Conservation (phyloP, 2,797 vertebrate species). For the Epinephelus malabaricus region DNA sequence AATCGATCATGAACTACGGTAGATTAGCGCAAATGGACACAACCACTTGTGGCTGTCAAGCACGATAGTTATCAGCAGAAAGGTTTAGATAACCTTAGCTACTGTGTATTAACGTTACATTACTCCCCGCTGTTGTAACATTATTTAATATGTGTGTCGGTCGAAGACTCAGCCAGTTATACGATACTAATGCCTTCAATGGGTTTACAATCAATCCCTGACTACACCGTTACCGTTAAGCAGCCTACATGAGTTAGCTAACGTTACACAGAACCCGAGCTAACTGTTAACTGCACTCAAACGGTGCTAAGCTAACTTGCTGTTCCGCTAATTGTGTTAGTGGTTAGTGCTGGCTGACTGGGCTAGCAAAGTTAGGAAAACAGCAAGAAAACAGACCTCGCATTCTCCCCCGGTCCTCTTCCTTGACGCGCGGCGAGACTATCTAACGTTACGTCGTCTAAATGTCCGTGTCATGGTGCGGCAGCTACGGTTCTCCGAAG, state of each 20-base stretch:
- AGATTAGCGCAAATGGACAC: constrained; percentile 24
- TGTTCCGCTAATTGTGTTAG: constrained; percentile 34
- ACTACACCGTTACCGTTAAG: constrained; percentile 35
- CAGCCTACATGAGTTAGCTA: constrained; percentile 31
- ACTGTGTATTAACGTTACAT: neutral
- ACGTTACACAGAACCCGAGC: neutral
- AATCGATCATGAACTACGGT: constrained; percentile 5
- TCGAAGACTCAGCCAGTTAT: constrained; percentile 3
- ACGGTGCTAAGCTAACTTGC: constrained; percentile 62
- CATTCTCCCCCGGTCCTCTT: constrained; percentile 54
- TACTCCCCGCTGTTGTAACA: constrained; percentile 11
- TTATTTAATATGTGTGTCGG: neutral
- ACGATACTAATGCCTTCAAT: constrained; percentile 1
- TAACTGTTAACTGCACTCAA: constrained; percentile 10
- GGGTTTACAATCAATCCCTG: constrained; percentile 24
- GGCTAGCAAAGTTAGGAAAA: constrained; percentile 78
- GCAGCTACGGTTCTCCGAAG: constrained; percentile 15
- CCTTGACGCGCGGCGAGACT: constrained; percentile 52
- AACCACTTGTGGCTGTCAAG: constrained; percentile 83
- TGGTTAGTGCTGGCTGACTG: constrained; percentile 22
- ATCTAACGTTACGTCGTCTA: constrained; percentile 43
- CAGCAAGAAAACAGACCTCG: constrained; percentile 70
- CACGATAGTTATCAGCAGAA: constrained; percentile 20
- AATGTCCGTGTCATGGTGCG: constrained; percentile 48
- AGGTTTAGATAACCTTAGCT: neutral